phyloP scores from a whole-genome alignment of 2,888 invertebrate species.

The Campoplex capitator region DNA sequence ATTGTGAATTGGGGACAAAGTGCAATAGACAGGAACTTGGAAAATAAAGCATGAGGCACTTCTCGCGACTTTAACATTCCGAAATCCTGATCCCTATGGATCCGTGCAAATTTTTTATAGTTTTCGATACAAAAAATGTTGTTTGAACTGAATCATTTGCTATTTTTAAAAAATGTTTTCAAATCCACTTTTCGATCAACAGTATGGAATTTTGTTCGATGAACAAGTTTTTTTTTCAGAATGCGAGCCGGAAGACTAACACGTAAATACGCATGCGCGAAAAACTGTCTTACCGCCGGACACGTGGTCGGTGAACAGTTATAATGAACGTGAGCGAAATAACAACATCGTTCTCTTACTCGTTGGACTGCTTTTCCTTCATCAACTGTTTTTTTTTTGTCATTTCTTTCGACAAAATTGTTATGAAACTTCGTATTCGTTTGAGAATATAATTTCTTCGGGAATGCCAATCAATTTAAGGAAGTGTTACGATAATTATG shows the following conservation, averaged over 20 bases:
- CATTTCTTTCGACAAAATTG: not conserved
- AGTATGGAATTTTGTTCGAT: too few species aligned
- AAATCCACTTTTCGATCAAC: too few species aligned
- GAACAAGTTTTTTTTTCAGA: not conserved
- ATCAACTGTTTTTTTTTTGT: not conserved
- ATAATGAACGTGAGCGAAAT: conserved; percentile 73
- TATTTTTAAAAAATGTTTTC: too few species aligned
- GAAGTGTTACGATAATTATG: not conserved
- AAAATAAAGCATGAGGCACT: too few species aligned
- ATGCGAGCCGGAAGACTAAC: conserved; percentile 28
- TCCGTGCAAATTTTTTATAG: too few species aligned
- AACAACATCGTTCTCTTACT: conserved; percentile 66
- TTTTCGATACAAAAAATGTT: too few species aligned
- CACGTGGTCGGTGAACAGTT: conserved; percentile 70
- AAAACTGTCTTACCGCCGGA: conserved; percentile 17
- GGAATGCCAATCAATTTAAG: not conserved
- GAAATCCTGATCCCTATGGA: too few species aligned
- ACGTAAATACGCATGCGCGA: conserved; percentile 35
- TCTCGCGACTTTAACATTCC: too few species aligned
- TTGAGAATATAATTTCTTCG: not conserved
- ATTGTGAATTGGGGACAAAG: too few species aligned
- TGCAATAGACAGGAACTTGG: too few species aligned
- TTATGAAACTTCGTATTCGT: not conserved
- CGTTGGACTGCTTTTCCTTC: not conserved
- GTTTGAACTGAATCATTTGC: too few species aligned